A percentile compares a stretch with the other conserved stretches of the same genome.
Evolutionary conservation across 2,888 invertebrate species (phyloP).

Genomic region (Tetramorium bicarinatum): DNA sequence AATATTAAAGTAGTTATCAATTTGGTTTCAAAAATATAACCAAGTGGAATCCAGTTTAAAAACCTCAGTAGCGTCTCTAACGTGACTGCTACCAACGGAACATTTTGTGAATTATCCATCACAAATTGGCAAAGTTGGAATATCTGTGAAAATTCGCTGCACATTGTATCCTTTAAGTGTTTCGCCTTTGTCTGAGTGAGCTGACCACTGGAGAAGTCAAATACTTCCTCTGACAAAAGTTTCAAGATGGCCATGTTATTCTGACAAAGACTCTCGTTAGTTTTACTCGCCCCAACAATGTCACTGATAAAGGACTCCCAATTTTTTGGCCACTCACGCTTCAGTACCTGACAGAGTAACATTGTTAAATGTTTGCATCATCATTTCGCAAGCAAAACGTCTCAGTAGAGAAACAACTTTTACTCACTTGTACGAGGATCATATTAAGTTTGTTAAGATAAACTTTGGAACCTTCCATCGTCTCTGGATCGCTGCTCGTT

Average conservation of each 20-base stretch:
- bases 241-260: constrained; percentile 99
- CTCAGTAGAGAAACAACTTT: neutral
- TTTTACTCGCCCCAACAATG: constrained; percentile 99
- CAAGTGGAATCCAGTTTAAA: constrained; percentile 99
- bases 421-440: constrained; percentile 96
- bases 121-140: constrained; percentile 99
- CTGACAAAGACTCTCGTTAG: constrained; percentile 99
- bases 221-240: constrained; percentile 99
- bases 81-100: constrained; percentile 97
- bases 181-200: constrained; percentile 99
- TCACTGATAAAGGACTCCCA: constrained; percentile 99
- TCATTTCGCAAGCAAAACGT: neutral
- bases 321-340: constrained; percentile 99
- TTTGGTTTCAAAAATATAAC: constrained; percentile 99
- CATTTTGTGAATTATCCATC: constrained; percentile 98
- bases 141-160: constrained; percentile 99
- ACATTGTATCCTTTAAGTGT: constrained; percentile 99
- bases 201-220: constrained; percentile 99
- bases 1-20: constrained; percentile 97
- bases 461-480: constrained; percentile 97
- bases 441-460: constrained; percentile 99
- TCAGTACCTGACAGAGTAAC: constrained; percentile 90
- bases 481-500: constrained; percentile 96
- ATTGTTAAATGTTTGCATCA: neutral
- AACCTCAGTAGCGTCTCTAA: constrained; percentile 98